Conservation (phyloP, 2,797 vertebrate species). For the Allobates femoralis region DNA sequence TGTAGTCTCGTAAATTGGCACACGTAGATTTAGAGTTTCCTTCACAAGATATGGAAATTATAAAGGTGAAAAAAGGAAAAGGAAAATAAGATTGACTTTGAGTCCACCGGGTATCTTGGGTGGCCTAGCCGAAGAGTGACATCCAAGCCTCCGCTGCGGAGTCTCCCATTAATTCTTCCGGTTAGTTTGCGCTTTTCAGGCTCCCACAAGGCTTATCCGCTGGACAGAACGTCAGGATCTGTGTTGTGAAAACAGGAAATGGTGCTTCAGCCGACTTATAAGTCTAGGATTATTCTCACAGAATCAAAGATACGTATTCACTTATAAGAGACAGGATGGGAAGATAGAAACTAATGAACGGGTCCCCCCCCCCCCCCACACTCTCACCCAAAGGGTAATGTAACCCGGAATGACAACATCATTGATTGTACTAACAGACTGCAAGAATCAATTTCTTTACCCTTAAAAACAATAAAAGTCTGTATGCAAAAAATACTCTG, state of each 20-base stretch:
- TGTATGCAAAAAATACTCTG: background rate
- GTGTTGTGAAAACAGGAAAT: constrained; percentile 56
- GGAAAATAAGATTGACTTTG: background rate
- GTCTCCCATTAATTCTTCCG: constrained; percentile 32
- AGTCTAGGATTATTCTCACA: constrained; percentile 11
- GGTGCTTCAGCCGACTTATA: constrained; percentile 35
- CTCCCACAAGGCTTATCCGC: constrained; percentile 40
- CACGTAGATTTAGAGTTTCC: background rate
- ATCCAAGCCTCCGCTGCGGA: constrained; percentile 16
- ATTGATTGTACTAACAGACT: background rate
- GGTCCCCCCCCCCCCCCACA: no score
- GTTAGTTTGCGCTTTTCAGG: constrained; percentile 28
- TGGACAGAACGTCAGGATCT: constrained; percentile 50
- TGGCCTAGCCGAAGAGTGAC: constrained; percentile 34
- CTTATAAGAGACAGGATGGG: background rate
- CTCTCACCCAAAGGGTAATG: background rate
- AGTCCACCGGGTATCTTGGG: constrained; percentile 39
- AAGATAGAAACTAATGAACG: no score
- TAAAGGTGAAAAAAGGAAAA: background rate
- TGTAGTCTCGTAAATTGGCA: background rate
- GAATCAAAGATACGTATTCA: constrained; percentile 1
- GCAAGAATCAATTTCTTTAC: background rate
- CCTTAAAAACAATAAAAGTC: no score
- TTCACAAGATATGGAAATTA: background rate
- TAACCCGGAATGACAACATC: background rate